These are phyloP conservation scores for Psephotus haematonotus DNA, from an alignment of 2,113 vertebrate genomes.

Conservation along the genomic window DNA sequence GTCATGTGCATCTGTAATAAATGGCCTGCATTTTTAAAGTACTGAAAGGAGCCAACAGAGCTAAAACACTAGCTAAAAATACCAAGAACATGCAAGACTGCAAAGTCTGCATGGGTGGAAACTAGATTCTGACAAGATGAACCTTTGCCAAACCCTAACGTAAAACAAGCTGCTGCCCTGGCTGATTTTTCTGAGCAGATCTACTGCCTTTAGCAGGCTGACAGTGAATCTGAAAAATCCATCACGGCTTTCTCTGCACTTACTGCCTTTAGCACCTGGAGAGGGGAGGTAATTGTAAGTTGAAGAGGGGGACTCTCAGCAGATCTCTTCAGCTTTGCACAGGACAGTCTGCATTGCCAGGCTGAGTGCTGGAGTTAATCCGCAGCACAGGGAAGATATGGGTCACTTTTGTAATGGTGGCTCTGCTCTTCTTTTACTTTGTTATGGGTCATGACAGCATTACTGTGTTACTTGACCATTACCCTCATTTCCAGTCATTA, in stretches of 20 bases:
- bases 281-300: neutral
- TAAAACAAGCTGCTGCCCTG: conserved; percentile 2
- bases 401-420: neutral
- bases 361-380: neutral
- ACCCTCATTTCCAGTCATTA: conserved; percentile 30
- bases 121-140: neutral
- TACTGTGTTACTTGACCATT: neutral
- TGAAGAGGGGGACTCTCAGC: neutral
- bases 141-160: neutral
- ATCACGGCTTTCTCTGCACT: neutral
- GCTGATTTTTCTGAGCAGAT: conserved; percentile 33
- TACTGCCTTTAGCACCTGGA: neutral
- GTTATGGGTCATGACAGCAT: neutral
- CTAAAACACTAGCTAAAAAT: neutral
- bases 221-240: neutral
- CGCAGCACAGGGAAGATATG: neutral
- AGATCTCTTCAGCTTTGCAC: neutral
- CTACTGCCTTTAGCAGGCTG: neutral
- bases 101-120: neutral
- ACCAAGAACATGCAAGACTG: neutral
- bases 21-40: neutral
- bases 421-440: neutral
- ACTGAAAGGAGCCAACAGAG: neutral
- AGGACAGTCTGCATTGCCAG: neutral
- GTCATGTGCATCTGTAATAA: neutral